phyloP scores from a whole-genome alignment of 2,888 invertebrate species.

The Cheilosia grossa region DNA sequence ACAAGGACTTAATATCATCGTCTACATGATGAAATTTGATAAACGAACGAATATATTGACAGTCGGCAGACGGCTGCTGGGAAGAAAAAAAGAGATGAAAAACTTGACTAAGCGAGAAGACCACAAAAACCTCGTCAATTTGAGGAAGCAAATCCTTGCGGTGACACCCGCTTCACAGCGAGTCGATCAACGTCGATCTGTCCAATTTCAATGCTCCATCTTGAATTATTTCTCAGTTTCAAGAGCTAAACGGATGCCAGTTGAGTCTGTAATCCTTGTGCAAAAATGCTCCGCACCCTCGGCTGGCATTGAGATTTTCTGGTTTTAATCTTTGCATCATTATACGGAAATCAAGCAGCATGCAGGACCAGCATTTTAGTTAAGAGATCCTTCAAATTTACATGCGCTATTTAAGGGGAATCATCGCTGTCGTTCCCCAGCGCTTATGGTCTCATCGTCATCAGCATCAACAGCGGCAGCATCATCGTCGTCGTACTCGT shows the following conservation, averaged over 20 bases:
- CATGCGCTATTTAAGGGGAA: conserved; percentile 36
- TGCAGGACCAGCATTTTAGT: conserved; percentile 48
- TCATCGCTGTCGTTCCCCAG: conserved; percentile 24
- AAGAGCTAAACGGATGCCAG: conserved; percentile 13
- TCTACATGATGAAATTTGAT: neutral
- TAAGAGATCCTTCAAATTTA: conserved; percentile 59
- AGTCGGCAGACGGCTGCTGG: conserved; percentile 11
- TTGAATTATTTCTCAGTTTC: conserved; percentile 19
- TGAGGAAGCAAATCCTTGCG: conserved; percentile 1
- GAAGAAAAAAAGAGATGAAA: neutral
- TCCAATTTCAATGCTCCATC: neutral
- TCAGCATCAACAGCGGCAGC: conserved; percentile 4
- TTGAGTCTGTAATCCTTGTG: conserved; percentile 22
- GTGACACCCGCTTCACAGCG: neutral
- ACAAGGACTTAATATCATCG: conserved; percentile 28
- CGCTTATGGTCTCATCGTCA: conserved; percentile 29
- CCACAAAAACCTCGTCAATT: conserved; percentile 24
- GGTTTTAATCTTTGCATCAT: conserved; percentile 41
- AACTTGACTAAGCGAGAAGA: conserved; percentile 3
- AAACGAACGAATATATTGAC: neutral
- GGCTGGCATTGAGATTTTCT: conserved; percentile 11
- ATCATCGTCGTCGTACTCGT: conserved; percentile 22
- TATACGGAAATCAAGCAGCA: conserved; percentile 47
- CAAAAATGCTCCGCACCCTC: neutral
- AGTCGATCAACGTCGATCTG: conserved; percentile 42